phyloP scores from a whole-genome alignment of 1,140 invertebrate genomes.

The Palaemon carinicauda region DNA sequence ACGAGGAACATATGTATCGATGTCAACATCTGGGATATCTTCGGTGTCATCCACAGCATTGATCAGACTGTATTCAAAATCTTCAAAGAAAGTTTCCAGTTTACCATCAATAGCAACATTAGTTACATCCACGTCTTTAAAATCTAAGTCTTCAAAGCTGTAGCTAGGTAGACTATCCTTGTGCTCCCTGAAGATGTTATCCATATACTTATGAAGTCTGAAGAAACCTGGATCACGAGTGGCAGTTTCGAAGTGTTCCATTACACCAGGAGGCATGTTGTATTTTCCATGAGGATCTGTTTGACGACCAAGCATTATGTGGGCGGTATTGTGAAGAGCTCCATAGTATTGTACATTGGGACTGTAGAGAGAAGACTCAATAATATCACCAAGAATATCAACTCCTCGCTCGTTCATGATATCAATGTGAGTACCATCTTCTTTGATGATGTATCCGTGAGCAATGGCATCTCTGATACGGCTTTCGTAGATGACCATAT shows the following conservation, averaged over 20 bases:
- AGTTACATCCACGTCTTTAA: too few species aligned
- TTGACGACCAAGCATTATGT: slow-evolving; percentile 60
- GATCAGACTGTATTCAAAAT: too few species aligned
- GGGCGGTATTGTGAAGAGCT: slow-evolving; percentile 61
- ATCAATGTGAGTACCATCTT: slow-evolving; percentile 40
- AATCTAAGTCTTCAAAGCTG: too few species aligned
- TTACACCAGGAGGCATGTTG: slow-evolving; percentile 64
- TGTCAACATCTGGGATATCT: too few species aligned
- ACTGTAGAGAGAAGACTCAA: slow-evolving; percentile 59
- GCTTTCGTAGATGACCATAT: slow-evolving; percentile 69
- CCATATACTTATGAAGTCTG: slow-evolving; percentile 69
- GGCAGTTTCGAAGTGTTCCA: slow-evolving; percentile 68
- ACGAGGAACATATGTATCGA: too few species aligned
- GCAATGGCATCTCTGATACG: slow-evolving; percentile 74
- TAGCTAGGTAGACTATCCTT: too few species aligned
- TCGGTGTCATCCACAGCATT: too few species aligned
- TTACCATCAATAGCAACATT: too few species aligned
- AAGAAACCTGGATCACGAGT: slow-evolving; percentile 70
- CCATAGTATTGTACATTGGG: slow-evolving; percentile 61
- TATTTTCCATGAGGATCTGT: slow-evolving; percentile 61
- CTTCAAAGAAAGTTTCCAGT: too few species aligned
- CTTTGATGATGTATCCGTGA: slow-evolving; percentile 69
- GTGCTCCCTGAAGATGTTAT: slow-evolving; percentile 62
- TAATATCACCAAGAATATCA: slow-evolving; percentile 60
- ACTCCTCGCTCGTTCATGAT: slow-evolving; percentile 59